These are phyloP conservation scores for Oxytorus armatus DNA, from an alignment of 2,888 invertebrate genomes.

Conservation along the genomic window DNA sequence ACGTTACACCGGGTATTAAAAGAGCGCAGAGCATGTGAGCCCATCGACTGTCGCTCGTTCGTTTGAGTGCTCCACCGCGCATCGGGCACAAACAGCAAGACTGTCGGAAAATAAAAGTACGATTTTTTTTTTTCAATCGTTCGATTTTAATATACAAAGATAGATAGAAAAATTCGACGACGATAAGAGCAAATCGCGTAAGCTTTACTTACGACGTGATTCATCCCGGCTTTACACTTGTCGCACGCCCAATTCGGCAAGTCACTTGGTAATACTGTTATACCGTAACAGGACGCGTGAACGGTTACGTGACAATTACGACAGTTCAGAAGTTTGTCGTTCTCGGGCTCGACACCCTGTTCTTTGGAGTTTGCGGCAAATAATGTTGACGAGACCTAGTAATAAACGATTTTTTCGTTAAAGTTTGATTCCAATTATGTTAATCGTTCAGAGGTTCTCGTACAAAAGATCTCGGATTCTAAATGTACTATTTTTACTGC, in stretches of 20 bases:
- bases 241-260: conserved; percentile 84
- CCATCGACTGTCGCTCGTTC: conserved; percentile 88
- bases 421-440: too few species aligned
- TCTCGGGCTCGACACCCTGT: conserved; percentile 79
- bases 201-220: conserved; percentile 77
- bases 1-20: conserved; percentile 87
- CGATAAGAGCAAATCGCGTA: not conserved
- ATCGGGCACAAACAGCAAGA: conserved; percentile 86
- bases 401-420: conserved; percentile 19
- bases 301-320: conserved; percentile 86
- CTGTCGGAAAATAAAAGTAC: too few species aligned
- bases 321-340: conserved; percentile 85
- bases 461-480: too few species aligned
- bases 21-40: conserved; percentile 89
- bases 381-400: conserved; percentile 79
- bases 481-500: too few species aligned
- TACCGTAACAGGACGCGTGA: conserved; percentile 86
- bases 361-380: conserved; percentile 83
- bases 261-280: conserved; percentile 80
- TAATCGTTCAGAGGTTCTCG: too few species aligned
- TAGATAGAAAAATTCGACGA: not conserved
- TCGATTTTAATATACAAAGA: not conserved
- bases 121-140: not conserved
- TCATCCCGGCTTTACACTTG: conserved; percentile 82
- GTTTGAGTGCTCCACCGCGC: conserved; percentile 88